phyloP scores from a whole-genome alignment of 2,113 vertebrate genomes.

The Colinus virginianus region DNA sequence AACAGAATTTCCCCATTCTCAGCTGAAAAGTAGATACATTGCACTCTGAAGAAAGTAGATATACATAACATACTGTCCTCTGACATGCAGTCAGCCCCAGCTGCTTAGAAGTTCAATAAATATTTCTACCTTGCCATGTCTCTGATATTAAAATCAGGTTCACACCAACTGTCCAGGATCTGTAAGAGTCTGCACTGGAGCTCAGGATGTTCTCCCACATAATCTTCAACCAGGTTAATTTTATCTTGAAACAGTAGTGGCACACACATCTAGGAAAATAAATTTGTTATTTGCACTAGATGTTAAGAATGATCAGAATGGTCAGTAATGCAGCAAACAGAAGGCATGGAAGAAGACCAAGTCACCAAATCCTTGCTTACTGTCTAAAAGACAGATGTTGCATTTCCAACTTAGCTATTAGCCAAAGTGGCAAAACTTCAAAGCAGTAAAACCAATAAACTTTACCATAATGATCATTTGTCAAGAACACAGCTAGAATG shows the following conservation, averaged over 20 bases:
- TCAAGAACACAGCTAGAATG: not conserved
- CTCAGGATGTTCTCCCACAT: conserved; percentile 71
- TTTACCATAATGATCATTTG: not conserved
- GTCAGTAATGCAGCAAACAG: accelerated
- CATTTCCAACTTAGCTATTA: not conserved
- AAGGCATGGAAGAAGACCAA: not conserved
- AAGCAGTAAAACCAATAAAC: not conserved
- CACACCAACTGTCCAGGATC: conserved; percentile 88
- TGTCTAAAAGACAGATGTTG: not conserved
- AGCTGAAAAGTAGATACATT: not conserved
- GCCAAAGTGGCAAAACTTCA: not conserved
- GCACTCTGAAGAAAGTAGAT: not conserved
- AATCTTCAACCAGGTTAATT: conserved; percentile 78
- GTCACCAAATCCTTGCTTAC: not conserved
- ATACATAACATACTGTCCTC: not conserved
- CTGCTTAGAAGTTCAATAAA: not conserved
- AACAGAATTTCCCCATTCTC: not conserved
- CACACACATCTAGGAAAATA: conserved; percentile 78
- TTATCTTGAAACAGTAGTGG: conserved; percentile 86
- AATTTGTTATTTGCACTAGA: not conserved
- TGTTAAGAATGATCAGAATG: not conserved
- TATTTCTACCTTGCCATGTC: conserved; percentile 45
- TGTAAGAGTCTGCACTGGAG: conserved; percentile 82
- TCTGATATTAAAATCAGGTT: conserved; percentile 75
- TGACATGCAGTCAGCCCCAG: not conserved